phyloP scores from a whole-genome alignment of 2,888 invertebrate species.

The Diplolepis rosae region DNA sequence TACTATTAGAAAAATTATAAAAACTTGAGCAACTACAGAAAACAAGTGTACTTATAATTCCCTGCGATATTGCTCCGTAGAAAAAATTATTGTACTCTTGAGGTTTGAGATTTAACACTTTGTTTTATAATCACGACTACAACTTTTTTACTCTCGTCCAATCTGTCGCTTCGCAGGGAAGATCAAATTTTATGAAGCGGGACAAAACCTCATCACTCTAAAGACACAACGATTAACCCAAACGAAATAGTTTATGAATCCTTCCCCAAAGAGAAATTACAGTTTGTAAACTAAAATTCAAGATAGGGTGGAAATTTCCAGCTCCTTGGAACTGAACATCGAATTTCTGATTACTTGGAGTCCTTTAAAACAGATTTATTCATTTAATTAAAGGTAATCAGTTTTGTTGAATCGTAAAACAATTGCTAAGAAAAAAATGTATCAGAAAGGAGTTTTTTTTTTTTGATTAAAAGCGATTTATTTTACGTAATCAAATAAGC shows the following conservation, averaged over 20 bases:
- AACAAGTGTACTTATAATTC: too few species aligned
- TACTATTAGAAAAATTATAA: too few species aligned
- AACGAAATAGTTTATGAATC: conserved; percentile 1
- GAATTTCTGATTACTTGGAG: background rate
- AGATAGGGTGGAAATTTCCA: background rate
- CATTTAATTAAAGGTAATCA: background rate
- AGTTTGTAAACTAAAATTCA: background rate
- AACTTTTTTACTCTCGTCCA: background rate
- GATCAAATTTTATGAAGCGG: conserved; percentile 3
- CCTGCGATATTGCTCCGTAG: too few species aligned
- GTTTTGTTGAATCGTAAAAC: background rate
- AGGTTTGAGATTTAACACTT: too few species aligned
- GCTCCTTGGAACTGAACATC: background rate
- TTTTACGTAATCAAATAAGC: conserved; percentile 8
- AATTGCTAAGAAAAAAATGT: background rate
- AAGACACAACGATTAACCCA: background rate
- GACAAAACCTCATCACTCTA: background rate
- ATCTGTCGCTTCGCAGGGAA: background rate
- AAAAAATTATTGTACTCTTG: too few species aligned
- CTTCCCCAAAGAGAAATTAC: conserved; percentile 3
- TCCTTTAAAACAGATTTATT: background rate
- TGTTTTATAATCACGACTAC: too few species aligned
- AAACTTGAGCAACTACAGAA: too few species aligned
- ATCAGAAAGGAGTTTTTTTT: background rate
- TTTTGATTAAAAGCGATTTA: background rate